Evolutionary conservation across 2,888 invertebrate species (phyloP).

Genomic region (Oasisia sp.): DNA sequence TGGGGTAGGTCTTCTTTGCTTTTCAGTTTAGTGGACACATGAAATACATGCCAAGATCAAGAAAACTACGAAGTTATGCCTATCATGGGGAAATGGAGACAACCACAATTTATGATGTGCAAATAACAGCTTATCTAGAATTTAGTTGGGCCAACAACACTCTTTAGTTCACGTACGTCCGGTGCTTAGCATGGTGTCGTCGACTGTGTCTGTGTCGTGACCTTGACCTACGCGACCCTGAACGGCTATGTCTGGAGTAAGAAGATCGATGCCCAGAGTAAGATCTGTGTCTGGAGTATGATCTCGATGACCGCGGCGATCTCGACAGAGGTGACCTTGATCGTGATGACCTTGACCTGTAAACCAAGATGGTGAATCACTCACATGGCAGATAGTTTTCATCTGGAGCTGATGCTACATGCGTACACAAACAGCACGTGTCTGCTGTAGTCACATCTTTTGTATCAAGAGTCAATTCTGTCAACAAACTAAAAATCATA

Average conservation of each 20-base stretch:
- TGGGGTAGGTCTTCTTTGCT: neutral
- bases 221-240: constrained; percentile 25
- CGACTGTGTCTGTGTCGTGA: constrained; percentile 17
- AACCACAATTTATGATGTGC: neutral
- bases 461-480: too few relatives aligned
- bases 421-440: neutral
- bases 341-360: constrained; percentile 23
- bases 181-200: constrained; percentile 23
- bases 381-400: neutral
- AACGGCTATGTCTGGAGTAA: neutral
- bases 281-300: constrained; percentile 19
- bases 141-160: neutral
- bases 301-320: constrained; percentile 17
- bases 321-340: constrained; percentile 19
- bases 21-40: neutral
- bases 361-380: neutral
- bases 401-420: neutral
- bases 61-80: neutral
- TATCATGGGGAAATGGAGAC: neutral
- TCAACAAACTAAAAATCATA: too few relatives aligned
- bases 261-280: constrained; percentile 18
- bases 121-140: neutral
- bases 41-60: neutral
- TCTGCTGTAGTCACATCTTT: neutral
- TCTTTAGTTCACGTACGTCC: neutral